These are phyloP conservation scores for Lampris incognitus DNA, from an alignment of 2,113 vertebrate species.

Conservation along the genomic window DNA sequence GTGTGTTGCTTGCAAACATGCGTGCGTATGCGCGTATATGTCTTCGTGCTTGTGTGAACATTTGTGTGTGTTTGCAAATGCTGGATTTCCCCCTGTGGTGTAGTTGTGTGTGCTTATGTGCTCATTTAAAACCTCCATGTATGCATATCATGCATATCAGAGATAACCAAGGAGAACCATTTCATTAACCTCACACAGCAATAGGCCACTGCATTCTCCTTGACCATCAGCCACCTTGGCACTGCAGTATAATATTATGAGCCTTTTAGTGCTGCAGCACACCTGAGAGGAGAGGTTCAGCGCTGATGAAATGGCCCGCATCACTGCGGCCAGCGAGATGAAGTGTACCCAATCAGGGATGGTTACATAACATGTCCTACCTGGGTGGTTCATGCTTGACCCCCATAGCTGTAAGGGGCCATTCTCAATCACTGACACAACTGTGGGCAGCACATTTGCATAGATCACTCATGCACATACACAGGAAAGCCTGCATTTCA, in stretches of 20 bases:
- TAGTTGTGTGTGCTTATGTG: background rate
- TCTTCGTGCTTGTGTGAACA: background rate
- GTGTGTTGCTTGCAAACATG: background rate
- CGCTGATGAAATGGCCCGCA: constrained; percentile 30
- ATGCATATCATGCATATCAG: background rate
- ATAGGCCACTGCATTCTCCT: constrained; percentile 13
- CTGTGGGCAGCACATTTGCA: background rate
- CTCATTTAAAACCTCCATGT: too few relatives aligned
- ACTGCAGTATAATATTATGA: constrained; percentile 4
- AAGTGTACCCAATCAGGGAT: constrained; percentile 19
- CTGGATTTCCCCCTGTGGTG: too few relatives aligned
- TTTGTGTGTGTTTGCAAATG: too few relatives aligned
- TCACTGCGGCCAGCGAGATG: constrained; percentile 15
- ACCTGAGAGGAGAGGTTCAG: constrained; percentile 18
- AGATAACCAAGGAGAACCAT: constrained; percentile 11
- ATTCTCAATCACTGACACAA: background rate
- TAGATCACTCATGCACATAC: background rate
- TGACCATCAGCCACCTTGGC: background rate
- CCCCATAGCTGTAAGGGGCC: background rate
- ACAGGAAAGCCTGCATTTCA: too few relatives aligned
- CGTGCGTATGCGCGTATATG: background rate
- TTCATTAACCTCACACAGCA: constrained; percentile 38
- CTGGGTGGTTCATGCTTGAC: background rate
- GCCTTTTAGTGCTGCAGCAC: constrained; percentile 12
- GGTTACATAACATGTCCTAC: background rate